Evolutionary conservation across 2,888 invertebrate species (phyloP), one percentile per base, ranked within the genome.

Genomic region (Ophioninae sp.): DNA sequence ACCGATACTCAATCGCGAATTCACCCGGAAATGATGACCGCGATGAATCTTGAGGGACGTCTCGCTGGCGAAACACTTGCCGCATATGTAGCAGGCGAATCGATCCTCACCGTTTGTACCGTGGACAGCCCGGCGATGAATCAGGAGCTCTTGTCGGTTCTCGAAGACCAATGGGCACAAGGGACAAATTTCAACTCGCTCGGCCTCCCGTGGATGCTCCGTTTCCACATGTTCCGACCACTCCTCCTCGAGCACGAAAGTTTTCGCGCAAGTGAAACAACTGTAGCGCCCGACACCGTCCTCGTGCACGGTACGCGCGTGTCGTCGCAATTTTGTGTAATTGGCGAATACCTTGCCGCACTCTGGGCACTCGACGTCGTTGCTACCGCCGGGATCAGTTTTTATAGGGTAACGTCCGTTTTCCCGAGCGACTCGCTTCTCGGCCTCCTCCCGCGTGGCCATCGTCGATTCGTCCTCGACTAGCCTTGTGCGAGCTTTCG

Each of bases 41-140:
- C 92, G 94, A 92, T 94, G 96, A 92, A 93, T 95, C 73, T 95
- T 95, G 41, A 96, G 90, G 13, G 96, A 95, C 21, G 94, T 93
- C 30, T 95, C 95, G 17, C 95, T 95, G 82, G 94, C 94, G 72
- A 96, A 94, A 0, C 94, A 93, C 85, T 95, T 95, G 1, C 95
- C 95, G 86, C 96, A 96, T 74, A 95, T 94, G 86, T 94, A 95
- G 87, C 96, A 96, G 90, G 94, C 94, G 87, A 95, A 94, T 83
- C 94, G 91, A 56, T 93, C 90, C 7, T 93, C 83, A 56, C 81
- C 81, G 13, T 79, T 85, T 13, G 85, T 79, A 0, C 88, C 89
- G 21, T 93, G 93, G 0, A 88, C 87, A 0, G 88, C 89, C 1
- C 86, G 85, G n/a, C 88, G 89, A 74, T 93, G 93, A 6, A 87